Percentiles rank a stretch among this genome's conserved stretches.
Evolutionary conservation across 1,140 invertebrate genomes (phyloP).

Genomic region (Zaprionus nigranus): DNA sequence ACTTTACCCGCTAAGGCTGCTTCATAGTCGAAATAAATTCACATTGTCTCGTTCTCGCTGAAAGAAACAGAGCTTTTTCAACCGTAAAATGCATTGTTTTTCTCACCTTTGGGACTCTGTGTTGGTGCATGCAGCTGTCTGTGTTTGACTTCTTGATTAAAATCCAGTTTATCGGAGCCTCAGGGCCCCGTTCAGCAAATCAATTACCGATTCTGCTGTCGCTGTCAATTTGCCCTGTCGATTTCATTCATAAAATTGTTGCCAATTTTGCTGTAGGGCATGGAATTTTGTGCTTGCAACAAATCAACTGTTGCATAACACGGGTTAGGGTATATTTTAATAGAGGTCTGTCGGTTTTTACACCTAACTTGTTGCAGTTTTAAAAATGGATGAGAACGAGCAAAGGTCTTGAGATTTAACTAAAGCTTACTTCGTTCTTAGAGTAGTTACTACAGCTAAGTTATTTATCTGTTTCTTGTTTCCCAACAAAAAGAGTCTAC

Average conservation of each 20-base stretch:
- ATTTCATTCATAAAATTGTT: slow-evolving; percentile 20
- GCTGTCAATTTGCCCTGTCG: slow-evolving; percentile 8
- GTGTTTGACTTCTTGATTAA: slow-evolving; percentile 38
- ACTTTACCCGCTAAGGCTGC: slow-evolving; percentile 87
- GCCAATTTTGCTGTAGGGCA: not conserved
- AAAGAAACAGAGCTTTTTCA: not conserved
- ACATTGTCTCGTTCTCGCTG: slow-evolving; percentile 13
- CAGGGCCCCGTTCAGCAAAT: not conserved
- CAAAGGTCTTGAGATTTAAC: too few species aligned
- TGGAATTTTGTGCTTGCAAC: not conserved
- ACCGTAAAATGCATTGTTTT: slow-evolving; percentile 12
- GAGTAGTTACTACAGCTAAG: too few species aligned
- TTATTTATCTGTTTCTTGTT: too few species aligned
- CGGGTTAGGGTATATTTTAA: not conserved
- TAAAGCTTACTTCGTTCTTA: too few species aligned
- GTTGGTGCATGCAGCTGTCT: not conserved
- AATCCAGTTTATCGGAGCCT: slow-evolving; percentile 4
- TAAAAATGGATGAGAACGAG: too few species aligned
- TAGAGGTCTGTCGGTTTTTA: not conserved
- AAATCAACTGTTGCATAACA: not conserved
- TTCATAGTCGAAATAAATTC: slow-evolving; percentile 35
- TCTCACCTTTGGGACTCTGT: not conserved
- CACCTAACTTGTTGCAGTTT: not conserved
- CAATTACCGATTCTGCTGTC: slow-evolving; percentile 16
- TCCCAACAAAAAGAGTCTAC: too few species aligned